Evolutionary conservation across 64 coral and sea anemone genomes (phyloP), one percentile per base, ranked within the genome.

Genomic region (Orbicella faveolata): DNA sequence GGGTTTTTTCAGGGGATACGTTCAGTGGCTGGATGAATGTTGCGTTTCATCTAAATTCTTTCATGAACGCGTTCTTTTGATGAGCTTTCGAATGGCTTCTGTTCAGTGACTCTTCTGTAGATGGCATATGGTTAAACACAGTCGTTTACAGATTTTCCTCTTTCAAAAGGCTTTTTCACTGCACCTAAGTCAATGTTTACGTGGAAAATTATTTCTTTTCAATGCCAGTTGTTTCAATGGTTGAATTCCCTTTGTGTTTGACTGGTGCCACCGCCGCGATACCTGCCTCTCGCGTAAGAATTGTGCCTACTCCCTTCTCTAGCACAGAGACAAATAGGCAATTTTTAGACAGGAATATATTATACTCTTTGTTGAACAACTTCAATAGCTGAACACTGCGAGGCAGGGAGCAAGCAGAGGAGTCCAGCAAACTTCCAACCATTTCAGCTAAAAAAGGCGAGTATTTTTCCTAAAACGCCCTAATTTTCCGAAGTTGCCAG

Each of bases 101-200:
- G 63, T 85, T 66, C 82, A 70, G 52, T 85, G 82, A 85, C 44
- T 17, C 81, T 63, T 84, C 63, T 68, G 36, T 84, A 63, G 48
- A 69, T 44, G 72, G 39, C 82, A 85, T 85, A 85, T 85, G 82
- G 82, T 51, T 62, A 85, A 85, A 85, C 65, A 85, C 82, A 85
- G 82, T 85, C 64, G 82, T 85, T 85, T 21, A 36, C 19, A 70
- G 64, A 69, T 52, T 85, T 85, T 73, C 36, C 41, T 52, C 65
- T 85, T 85, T 85, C 63, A 85, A 85, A 85, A 85, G 82, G 23
- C 64, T 52, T 65, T 73, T 41, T 85, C 82, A 39, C 65, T 85
- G 63, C 82, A 85, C 82, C 82, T 85, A 85, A 85, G 82, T 85
- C 73, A 85, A 85, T 85, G 82, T 85, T 85, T 85, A 72, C 82